These are phyloP conservation scores for Lithobates sylvaticus DNA, from an alignment of 2,797 vertebrate genomes.

Conservation along the genomic window DNA sequence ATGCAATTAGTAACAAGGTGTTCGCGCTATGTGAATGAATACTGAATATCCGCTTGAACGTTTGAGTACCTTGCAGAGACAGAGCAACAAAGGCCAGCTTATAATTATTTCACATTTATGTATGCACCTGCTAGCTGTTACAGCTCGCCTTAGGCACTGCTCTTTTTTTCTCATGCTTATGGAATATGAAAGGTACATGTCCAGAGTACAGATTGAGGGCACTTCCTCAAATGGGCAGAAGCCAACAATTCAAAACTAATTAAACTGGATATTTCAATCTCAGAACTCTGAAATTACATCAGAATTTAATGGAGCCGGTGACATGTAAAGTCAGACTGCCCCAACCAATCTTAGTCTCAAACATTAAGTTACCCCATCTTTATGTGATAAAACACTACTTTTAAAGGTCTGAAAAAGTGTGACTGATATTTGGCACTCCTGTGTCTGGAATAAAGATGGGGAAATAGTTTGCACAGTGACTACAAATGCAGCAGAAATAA, in stretches of 20 bases:
- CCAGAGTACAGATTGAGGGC: constrained; percentile 36
- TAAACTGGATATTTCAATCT: neutral
- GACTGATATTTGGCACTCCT: too few species aligned
- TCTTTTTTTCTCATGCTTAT: constrained; percentile 26
- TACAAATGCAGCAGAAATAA: too few species aligned
- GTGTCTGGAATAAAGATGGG: too few species aligned
- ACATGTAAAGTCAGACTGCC: neutral
- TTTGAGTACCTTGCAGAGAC: constrained; percentile 31
- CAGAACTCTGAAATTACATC: neutral
- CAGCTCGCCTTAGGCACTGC: constrained; percentile 24
- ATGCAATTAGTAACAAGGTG: constrained; percentile 58
- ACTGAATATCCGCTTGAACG: constrained; percentile 41
- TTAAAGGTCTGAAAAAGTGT: too few species aligned
- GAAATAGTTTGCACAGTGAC: too few species aligned
- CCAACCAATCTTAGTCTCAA: neutral
- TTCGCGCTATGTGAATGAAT: constrained; percentile 42
- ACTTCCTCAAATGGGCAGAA: constrained; percentile 10
- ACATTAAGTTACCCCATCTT: too few species aligned
- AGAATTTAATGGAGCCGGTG: neutral
- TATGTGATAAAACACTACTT: too few species aligned
- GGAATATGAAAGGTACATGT: constrained; percentile 38
- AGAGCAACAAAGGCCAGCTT: constrained; percentile 42
- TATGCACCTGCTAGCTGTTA: constrained; percentile 53
- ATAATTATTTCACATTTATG: constrained; percentile 54
- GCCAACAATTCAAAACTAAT: neutral